Evolutionary conservation across 2,113 vertebrate genomes (phyloP).

Genomic region (Psittacus erithacus): DNA sequence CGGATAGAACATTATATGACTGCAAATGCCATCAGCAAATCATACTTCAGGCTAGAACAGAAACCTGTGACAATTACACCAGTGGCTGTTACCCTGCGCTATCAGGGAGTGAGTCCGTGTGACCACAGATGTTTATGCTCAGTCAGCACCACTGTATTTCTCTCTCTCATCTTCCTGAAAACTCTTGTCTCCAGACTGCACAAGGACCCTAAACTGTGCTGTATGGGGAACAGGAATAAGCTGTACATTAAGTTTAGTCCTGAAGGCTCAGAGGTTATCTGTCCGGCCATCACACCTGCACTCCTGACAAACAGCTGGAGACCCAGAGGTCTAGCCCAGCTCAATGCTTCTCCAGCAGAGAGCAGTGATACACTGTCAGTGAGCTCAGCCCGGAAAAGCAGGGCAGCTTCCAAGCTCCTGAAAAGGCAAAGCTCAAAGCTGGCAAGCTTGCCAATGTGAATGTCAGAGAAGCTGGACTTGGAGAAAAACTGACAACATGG

Average conservation of each 20-base stretch:
- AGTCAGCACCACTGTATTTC: background rate
- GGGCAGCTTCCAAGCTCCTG: conserved; percentile 19
- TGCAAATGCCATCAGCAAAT: background rate
- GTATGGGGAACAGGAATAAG: background rate
- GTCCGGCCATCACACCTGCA: conserved; percentile 67
- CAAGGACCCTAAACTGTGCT: background rate
- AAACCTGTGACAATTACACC: background rate
- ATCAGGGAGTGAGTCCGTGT: background rate
- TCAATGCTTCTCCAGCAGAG: conserved; percentile 82
- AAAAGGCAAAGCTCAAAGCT: conserved; percentile 57
- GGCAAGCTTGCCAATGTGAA: conserved; percentile 19
- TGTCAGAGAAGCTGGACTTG: background rate
- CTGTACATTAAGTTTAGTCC: background rate
- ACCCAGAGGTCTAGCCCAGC: conserved; percentile 31
- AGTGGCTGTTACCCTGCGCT: background rate
- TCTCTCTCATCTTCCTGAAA: background rate
- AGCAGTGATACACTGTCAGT: conserved; percentile 81
- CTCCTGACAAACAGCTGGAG: conserved; percentile 48
- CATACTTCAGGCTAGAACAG: background rate
- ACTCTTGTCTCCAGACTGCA: background rate
- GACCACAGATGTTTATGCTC: background rate
- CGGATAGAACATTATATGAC: background rate
- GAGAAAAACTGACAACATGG: background rate
- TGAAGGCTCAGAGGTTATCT: conserved; percentile 35
- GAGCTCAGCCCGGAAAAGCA: conserved; percentile 58